Evolutionary conservation across 2,888 invertebrate genomes (phyloP).

Genomic region (Microctonus aethiopoides): DNA sequence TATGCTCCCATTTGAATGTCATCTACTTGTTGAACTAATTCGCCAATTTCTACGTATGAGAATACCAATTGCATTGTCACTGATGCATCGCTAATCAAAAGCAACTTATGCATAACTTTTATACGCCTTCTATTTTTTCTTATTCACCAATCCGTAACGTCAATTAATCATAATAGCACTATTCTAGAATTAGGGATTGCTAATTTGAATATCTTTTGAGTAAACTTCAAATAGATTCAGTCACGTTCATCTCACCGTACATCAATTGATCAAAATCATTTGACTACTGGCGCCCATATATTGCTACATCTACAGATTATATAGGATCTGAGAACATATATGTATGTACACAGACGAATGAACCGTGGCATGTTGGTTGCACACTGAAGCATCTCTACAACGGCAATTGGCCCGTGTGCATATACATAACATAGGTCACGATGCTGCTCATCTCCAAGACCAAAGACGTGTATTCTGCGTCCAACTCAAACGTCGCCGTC

Average conservation of each 20-base stretch:
- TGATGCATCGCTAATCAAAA: constrained; percentile 10
- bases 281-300: neutral
- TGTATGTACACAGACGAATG: neutral
- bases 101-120: constrained; percentile 8
- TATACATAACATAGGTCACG: constrained; percentile 23
- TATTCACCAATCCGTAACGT: neutral
- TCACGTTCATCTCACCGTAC: neutral
- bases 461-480: constrained; percentile 6
- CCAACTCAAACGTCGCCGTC: constrained; percentile 15
- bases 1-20: constrained; percentile 30
- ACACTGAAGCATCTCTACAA: constrained; percentile 7
- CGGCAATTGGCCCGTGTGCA: constrained; percentile 16
- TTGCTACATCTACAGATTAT: neutral
- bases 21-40: constrained; percentile 32
- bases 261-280: neutral
- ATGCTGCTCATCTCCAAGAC: constrained; percentile 12
- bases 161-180: neutral
- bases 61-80: constrained; percentile 20
- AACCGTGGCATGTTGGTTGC: neutral
- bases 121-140: neutral
- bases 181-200: neutral
- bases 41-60: neutral
- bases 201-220: neutral
- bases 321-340: neutral
- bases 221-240: neutral